Conservation (phyloP, 2,113 vertebrate species). For the human (Homo sapiens) region DNA sequence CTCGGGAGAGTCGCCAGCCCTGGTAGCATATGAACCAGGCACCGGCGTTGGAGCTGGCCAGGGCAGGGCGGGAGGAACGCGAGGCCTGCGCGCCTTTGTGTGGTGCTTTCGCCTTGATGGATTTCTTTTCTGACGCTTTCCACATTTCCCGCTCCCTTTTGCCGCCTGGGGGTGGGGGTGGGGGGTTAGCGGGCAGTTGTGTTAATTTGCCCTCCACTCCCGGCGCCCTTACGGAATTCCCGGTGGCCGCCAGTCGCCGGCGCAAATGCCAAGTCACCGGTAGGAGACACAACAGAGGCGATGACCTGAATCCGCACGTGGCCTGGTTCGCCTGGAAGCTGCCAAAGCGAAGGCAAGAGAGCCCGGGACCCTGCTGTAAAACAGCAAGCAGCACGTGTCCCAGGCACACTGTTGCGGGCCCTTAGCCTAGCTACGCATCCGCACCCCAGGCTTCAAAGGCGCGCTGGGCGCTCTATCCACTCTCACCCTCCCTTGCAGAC, state of each 20-base stretch:
- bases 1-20: not conserved
- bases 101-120: not conserved
- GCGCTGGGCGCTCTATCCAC: accelerated
- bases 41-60: not conserved
- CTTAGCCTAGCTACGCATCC: accelerated
- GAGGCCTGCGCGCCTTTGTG: slow-evolving; percentile 57
- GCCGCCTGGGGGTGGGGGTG: not conserved
- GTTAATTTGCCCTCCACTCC: not conserved
- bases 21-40: not conserved
- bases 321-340: not conserved
- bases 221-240: accelerated
- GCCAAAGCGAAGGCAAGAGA: not conserved
- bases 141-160: not conserved
- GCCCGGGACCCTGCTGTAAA: accelerated
- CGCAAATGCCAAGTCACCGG: not conserved
- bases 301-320: not conserved
- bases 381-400: not conserved
- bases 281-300: not conserved
- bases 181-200: not conserved
- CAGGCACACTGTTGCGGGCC: accelerated
- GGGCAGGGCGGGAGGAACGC: not conserved
- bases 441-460: accelerated
- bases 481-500: not conserved
- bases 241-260: accelerated
- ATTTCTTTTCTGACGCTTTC: not conserved